Base-by-base conservation (phyloP, 2,113 vertebrate species). In the Cephalopholis sonnerati region DNA sequence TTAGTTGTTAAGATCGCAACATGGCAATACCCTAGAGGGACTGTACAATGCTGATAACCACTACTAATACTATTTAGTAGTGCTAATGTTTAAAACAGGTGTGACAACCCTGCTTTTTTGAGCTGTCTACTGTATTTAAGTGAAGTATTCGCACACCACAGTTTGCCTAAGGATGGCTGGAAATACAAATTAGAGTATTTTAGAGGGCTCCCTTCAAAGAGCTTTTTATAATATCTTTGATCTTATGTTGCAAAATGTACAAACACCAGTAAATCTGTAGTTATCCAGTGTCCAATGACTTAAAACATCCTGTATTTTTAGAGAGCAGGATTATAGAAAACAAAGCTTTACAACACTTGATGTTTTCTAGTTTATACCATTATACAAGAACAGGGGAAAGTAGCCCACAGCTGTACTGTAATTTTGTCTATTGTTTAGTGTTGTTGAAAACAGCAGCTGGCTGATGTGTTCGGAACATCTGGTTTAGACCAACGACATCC, bases 391-490 rank as follows among this genome's bases (percentile, higher is more conserved):
- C 24, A 54, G 27, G 16, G 2, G 12, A 32, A 50, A 3, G 22
- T 7, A 44, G n/a, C 27, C 36, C 20, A 50, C 76, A 81, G 66
- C 83, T 90, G 51, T 29, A 62, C 24, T 41, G 22, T 48, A 63
- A 54, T 46, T 50, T 25, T 53, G 7, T 32, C 24, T 59, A 24
- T 79, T 88, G 71, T 88, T 74, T 70, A 74, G 53, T 62, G 53
- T 22, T 51, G 32, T 29, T 69, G 53, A 71, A 74, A 79, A 50
- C 12, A 75, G 80, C 89, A 84, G 78, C 74, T 85, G 87, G 72
- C 39, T 59, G 61, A 55, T 83, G 46, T 81, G 71, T 77, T 44
- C 32, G 16, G 66, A 65, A 80, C 82, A 89, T 89, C 83, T 88
- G 91, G 64, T 78, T 85, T 16, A 74, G 58, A 58, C 11, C 3